Base-by-base conservation (phyloP, 2,888 invertebrate genomes). In the Stictocephala bisonia region DNA sequence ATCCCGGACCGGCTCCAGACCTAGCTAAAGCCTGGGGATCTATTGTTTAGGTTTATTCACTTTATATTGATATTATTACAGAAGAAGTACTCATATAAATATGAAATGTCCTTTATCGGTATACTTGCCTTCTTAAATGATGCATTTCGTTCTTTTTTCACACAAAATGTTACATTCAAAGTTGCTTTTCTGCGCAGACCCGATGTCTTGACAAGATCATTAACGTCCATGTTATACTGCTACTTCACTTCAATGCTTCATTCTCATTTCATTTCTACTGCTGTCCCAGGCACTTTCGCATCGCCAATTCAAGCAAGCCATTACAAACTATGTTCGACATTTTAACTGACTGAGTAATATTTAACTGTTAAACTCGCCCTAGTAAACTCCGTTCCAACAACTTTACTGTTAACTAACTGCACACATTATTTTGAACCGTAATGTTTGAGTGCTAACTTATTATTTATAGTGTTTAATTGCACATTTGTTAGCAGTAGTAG, bases 121-220 rank as follows among this genome's bases (percentile, higher is more conserved):
- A n/a, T 35, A 50, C 67, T 75, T 72, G 85, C 86, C 83, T 85
- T 85, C 78, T 85, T 85, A 27, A 84, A 83, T n/a, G 85, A 84
- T 31, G 84, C 85, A 74, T 84, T 82, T 68, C 85, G 82, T 75
- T 86, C 85, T 79, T 85, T 85, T 81, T 85, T 85, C 29, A 85
- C 83, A 79, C 84, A 84, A 75, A 85, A 82, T 50, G 84, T 78
- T 22, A 80, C 76, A 67, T 80, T 80, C 18, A 78, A 69, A 9
- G 80, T 78, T 6, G 80, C 80, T 75, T 81, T 81, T 56, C 80
- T 77, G 71, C 80, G 79, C 53, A 79, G 77, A 69, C 76, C 74
- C 20, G 73, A 71, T 13, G 74, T 48, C 40, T 77, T 77, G 26
- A 56, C 44, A 50, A 60, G 24, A 35, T 48, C 44, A 15, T 51